Conservation (phyloP, 2,888 invertebrate species). For the Tetrapedia diversipes region DNA sequence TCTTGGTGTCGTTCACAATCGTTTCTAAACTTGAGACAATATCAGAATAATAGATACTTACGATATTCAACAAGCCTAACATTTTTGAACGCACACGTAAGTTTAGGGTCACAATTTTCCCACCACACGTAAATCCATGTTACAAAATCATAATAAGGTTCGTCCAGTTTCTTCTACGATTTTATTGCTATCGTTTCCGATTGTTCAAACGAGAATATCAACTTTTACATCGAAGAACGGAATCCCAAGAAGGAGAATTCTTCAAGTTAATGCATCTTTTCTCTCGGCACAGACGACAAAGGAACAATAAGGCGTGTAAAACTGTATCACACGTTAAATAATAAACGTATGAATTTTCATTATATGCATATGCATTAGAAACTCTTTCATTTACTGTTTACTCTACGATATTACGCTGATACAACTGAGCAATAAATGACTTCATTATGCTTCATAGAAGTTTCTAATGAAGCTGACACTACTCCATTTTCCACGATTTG, state of each 20-base stretch:
- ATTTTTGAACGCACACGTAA: too few species aligned
- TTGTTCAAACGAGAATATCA: background rate
- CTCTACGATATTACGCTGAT: background rate
- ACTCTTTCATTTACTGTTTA: too few species aligned
- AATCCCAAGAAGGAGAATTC: background rate
- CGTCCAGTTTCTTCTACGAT: background rate
- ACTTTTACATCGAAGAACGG: background rate
- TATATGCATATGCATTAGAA: background rate
- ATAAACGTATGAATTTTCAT: conserved; percentile 9
- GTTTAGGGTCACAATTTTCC: too few species aligned
- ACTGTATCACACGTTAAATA: background rate
- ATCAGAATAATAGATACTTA: background rate
- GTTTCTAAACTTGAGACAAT: background rate
- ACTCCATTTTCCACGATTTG: conserved; percentile 1
- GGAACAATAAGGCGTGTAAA: background rate
- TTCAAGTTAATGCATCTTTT: background rate
- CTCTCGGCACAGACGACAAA: background rate
- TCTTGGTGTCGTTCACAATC: background rate
- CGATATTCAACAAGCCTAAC: too few species aligned
- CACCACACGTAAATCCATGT: too few species aligned
- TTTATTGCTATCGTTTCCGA: background rate
- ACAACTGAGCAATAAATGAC: background rate
- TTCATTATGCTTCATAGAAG: background rate
- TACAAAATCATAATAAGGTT: background rate
- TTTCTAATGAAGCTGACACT: background rate